Base-by-base conservation (phyloP, 2,888 invertebrate species). In the Onthophagus sagittarius region DNA sequence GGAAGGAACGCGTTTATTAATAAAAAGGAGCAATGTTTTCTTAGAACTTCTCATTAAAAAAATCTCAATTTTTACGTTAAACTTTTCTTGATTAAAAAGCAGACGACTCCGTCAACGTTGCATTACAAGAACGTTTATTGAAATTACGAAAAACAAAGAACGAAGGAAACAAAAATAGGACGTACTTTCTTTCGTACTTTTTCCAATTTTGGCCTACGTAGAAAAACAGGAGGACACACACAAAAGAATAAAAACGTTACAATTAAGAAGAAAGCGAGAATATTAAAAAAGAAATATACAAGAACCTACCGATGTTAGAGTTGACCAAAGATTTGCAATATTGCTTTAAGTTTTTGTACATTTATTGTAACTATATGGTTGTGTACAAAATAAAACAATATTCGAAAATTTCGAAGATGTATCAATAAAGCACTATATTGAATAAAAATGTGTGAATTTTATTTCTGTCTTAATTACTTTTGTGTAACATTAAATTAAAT, bases 381-480 rank as follows among this genome's bases (percentile, higher is more conserved):
- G 65, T 65, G 71, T 72, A 73, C 71, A 69, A 75, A 63, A 75
- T 69, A 69, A 53, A 53, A 53, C 75, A 72, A 73, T 75, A 73
- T 75, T 75, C 73, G 23, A 23, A 15, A 71, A 75, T 69, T 75
- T 73, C 73, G 62, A 71, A 72, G 73, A 75, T 75, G 73, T 75
- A 73, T 75, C 73, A 75, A 75, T 75, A 75, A 75, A 75, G 75
- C 75, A 75, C 75, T 75, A 75, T 75, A 75, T 75, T 75, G 75
- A 75, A 70, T 75, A 75, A 23, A 53, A 53, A 53, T 14, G 14
- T 13, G 13, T 0, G 0, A 15, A 9, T 64, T 64, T 64, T 64
- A 64, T 64, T 64, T 64, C 11, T 64, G 3, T 14, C 13, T 7
- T 11, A 31, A 15, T 14, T 6, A 39, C 5, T 15, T 70, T 39